Percentiles rank a stretch among this genome's conserved stretches.
These are phyloP conservation scores for Eurytoma californica DNA, from an alignment of 2,888 invertebrate species.

Conservation along the genomic window DNA sequence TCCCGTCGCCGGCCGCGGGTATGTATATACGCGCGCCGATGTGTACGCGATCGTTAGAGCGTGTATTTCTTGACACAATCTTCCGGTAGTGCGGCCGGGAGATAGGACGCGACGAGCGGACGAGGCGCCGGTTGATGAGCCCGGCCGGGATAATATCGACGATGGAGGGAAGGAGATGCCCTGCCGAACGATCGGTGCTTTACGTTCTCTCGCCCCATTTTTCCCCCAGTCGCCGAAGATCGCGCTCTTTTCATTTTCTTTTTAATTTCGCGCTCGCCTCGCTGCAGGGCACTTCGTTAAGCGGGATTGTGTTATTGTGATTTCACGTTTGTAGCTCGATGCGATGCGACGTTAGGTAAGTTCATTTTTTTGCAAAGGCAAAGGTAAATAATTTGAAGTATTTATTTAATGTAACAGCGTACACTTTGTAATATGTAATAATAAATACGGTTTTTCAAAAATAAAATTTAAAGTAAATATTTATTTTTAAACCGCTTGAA, in stretches of 20 bases:
- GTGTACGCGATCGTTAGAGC: constrained; percentile 13
- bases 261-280: neutral
- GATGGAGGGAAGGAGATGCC: neutral
- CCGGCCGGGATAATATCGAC: constrained; percentile 23
- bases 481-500: too few species aligned
- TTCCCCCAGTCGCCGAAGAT: neutral
- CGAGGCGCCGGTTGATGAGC: constrained; percentile 28
- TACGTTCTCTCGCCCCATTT: constrained; percentile 13
- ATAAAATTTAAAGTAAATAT: too few species aligned
- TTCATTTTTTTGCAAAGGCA: too few species aligned
- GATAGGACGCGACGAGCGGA: constrained; percentile 33
- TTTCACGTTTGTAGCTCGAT: too few species aligned
- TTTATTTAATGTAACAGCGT: too few species aligned
- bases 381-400: too few species aligned
- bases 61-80: constrained; percentile 45
- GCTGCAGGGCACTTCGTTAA: too few species aligned
- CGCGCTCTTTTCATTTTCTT: neutral
- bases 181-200: constrained; percentile 36
- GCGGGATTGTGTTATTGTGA: too few species aligned
- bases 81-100: constrained; percentile 28
- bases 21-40: constrained; percentile 25
- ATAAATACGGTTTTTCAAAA: too few species aligned
- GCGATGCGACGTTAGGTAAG: too few species aligned
- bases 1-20: constrained; percentile 4
- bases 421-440: too few species aligned